Evolutionary conservation across 2,797 vertebrate species (phyloP).

Genomic region (Pelodytes ibericus): DNA sequence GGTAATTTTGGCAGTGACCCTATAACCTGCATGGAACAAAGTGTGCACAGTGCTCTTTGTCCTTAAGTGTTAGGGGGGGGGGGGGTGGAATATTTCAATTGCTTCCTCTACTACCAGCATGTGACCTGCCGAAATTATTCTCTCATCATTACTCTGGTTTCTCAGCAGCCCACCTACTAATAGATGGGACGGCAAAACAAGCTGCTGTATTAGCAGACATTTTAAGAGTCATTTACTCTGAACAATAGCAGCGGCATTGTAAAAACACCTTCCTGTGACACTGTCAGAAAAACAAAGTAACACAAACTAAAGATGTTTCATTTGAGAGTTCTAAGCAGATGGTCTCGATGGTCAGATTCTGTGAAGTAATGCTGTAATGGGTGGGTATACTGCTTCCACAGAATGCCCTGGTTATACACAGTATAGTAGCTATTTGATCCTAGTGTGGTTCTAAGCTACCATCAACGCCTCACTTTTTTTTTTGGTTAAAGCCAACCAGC

Average conservation of each 20-base stretch:
- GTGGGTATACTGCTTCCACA: neutral
- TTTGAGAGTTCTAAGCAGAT: neutral
- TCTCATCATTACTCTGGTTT: constrained; percentile 12
- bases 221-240: constrained; percentile 46
- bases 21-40: neutral
- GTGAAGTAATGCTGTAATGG: too few relatives aligned
- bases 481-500: neutral
- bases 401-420: neutral
- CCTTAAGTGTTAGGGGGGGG: constrained; percentile 32
- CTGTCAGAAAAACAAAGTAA: constrained; percentile 23
- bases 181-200: constrained; percentile 12
- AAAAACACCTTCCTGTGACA: constrained; percentile 8
- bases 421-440: neutral
- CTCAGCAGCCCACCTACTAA: constrained; percentile 21
- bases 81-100: constrained; percentile 23
- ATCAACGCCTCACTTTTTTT: neutral
- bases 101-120: constrained; percentile 38
- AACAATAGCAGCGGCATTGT: constrained; percentile 29
- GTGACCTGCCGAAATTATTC: neutral
- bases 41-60: constrained; percentile 1
- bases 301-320: neutral
- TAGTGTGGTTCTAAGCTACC: neutral
- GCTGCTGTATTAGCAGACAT: constrained; percentile 30
- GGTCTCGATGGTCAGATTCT: neutral
- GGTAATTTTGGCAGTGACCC: constrained; percentile 18